These are phyloP conservation scores for Daubentonia madagascariensis DNA, from an alignment of 2,113 vertebrate species.

Conservation along the genomic window DNA sequence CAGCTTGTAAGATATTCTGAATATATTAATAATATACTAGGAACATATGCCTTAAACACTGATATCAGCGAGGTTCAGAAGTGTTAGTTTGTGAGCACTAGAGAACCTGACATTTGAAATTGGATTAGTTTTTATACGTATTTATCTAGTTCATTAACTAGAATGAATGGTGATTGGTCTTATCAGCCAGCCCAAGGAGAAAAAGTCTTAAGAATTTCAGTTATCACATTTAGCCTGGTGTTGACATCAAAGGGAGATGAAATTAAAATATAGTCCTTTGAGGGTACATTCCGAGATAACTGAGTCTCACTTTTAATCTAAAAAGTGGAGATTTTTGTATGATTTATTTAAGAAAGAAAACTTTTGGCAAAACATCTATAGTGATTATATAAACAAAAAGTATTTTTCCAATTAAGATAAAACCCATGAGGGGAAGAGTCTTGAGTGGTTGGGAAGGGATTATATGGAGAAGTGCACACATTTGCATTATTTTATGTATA, in stretches of 20 bases:
- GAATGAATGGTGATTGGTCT: not conserved
- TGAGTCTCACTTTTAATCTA: not conserved
- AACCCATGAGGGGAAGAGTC: not conserved
- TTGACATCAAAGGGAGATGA: not conserved
- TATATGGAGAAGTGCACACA: accelerated
- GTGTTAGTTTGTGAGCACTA: not conserved
- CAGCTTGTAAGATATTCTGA: not conserved
- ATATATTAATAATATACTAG: not conserved
- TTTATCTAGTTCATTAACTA: not conserved
- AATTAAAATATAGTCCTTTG: not conserved
- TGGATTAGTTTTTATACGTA: not conserved
- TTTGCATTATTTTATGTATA: not conserved
- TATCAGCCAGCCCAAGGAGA: not conserved
- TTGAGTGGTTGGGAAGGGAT: not conserved
- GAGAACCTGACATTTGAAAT: not conserved
- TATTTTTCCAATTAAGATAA: not conserved
- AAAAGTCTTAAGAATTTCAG: not conserved
- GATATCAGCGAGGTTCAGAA: not conserved
- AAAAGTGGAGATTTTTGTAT: not conserved
- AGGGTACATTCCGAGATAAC: not conserved
- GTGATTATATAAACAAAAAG: not conserved
- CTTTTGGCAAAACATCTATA: not conserved
- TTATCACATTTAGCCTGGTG: not conserved
- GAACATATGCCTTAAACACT: not conserved
- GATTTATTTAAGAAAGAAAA: conserved; percentile 11